Conservation (phyloP, 1,140 invertebrate genomes). For the Drosophila teissieri region DNA sequence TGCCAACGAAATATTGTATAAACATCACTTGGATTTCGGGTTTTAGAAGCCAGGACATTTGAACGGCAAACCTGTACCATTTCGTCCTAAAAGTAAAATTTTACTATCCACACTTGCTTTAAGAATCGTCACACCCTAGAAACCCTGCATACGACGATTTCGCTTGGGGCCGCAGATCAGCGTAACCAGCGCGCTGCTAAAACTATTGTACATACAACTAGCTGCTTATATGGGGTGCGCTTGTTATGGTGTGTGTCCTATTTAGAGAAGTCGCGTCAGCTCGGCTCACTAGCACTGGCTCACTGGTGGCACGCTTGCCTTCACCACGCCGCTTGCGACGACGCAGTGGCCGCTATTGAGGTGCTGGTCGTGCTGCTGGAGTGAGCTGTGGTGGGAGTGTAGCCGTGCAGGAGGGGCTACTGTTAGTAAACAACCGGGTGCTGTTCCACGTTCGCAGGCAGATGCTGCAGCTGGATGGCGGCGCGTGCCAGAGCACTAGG, state of each 20-base stretch:
- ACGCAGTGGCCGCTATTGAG: constrained; percentile 36
- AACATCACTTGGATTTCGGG: no score
- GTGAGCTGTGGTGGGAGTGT: constrained; percentile 53
- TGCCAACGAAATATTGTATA: no score
- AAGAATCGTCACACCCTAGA: constrained; percentile 13
- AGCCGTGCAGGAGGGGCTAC: constrained; percentile 73
- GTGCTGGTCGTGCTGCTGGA: constrained; percentile 38
- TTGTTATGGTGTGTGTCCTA: constrained; percentile 28
- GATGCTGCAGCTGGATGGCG: constrained; percentile 81
- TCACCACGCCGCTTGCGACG: constrained; percentile 64
- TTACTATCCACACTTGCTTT: not conserved
- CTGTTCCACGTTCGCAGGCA: constrained; percentile 81
- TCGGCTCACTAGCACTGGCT: constrained; percentile 35
- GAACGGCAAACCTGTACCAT: not conserved
- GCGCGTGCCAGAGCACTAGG: constrained; percentile 77
- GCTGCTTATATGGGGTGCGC: constrained; percentile 62
- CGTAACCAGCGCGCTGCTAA: constrained; percentile 67
- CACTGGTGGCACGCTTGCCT: constrained; percentile 20
- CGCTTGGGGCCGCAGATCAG: constrained; percentile 21
- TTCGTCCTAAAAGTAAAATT: no score
- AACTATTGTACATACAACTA: constrained; percentile 72
- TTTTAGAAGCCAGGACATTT: not conserved
- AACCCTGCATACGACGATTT: constrained; percentile 10
- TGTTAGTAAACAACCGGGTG: constrained; percentile 84
- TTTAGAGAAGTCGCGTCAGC: constrained; percentile 32